Evolutionary conservation across 2,113 vertebrate genomes (phyloP).

Genomic region (Heptranchias perlo): DNA sequence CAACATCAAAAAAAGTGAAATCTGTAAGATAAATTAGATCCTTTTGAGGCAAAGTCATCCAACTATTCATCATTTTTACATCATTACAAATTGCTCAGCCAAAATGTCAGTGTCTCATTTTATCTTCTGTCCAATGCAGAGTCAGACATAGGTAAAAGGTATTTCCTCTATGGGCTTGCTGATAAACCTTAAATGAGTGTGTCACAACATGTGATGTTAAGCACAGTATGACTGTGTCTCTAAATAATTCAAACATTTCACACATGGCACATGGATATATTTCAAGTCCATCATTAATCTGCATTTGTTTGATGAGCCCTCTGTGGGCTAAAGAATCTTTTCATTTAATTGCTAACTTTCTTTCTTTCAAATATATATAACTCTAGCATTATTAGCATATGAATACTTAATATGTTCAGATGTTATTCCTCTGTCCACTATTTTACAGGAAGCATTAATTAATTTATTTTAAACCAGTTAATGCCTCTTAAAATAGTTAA

Average conservation of each 20-base stretch:
- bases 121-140: background rate
- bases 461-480: background rate
- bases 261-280: background rate
- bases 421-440: background rate
- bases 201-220: background rate
- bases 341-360: background rate
- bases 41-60: too few species aligned
- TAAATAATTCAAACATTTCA: background rate
- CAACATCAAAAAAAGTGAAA: background rate
- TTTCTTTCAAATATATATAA: background rate
- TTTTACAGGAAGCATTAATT: background rate
- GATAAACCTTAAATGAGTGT: background rate
- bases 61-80: background rate
- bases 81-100: conserved; percentile 13
- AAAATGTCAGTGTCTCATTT: background rate
- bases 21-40: background rate
- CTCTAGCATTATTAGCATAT: background rate
- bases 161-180: background rate
- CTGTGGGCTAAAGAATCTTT: background rate
- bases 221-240: background rate
- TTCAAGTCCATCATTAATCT: background rate
- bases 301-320: background rate
- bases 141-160: background rate
- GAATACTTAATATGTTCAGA: background rate
- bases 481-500: background rate